Percentiles rank a stretch among this genome's conserved stretches.
These are phyloP conservation scores for Pogonognathellus flavescens DNA, from an alignment of 1,140 invertebrate species.

Conservation along the genomic window DNA sequence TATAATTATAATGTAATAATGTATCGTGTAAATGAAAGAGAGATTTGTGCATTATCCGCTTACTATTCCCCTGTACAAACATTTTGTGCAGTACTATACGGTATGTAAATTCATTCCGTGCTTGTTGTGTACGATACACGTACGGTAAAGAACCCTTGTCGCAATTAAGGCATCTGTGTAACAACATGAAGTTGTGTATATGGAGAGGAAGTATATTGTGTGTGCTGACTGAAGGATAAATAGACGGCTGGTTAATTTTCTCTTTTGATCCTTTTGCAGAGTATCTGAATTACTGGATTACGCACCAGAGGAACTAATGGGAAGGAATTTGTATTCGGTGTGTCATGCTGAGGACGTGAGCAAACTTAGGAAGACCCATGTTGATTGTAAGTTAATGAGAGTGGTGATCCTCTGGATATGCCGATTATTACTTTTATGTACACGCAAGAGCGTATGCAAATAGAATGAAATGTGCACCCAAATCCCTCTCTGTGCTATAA, in stretches of 20 bases:
- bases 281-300: conserved; percentile 94
- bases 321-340: conserved; percentile 92
- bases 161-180: too few species aligned
- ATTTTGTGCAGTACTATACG: too few species aligned
- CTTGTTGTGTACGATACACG: too few species aligned
- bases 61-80: too few species aligned
- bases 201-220: not conserved
- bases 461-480: conserved; percentile 23
- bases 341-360: conserved; percentile 96
- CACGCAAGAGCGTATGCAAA: conserved; percentile 11
- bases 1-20: too few species aligned
- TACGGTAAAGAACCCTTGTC: too few species aligned
- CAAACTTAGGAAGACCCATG: conserved; percentile 91
- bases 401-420: conserved; percentile 35
- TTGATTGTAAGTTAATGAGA: conserved; percentile 84
- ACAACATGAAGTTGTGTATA: too few species aligned
- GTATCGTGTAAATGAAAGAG: too few species aligned
- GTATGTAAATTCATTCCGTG: too few species aligned
- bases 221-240: not conserved
- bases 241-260: not conserved
- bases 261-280: conserved; percentile 73
- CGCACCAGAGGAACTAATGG: conserved; percentile 91
- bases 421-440: conserved; percentile 32
- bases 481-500: conserved; percentile 10
- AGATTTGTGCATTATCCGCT: too few species aligned